phyloP scores from a whole-genome alignment of 2,113 vertebrate species.

The Gymnarchus niloticus region DNA sequence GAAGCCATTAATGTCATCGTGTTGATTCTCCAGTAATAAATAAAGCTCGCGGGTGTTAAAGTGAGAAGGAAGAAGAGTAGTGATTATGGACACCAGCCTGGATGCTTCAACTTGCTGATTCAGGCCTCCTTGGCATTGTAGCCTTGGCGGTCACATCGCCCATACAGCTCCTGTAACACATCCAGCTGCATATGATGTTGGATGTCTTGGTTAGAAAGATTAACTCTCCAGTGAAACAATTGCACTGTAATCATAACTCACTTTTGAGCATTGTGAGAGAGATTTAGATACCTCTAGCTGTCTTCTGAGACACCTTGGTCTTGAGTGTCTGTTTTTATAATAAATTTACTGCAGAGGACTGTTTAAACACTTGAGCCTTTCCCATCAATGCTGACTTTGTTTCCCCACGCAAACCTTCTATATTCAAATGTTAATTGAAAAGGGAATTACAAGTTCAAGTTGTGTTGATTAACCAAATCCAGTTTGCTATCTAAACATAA shows the following conservation, averaged over 20 bases:
- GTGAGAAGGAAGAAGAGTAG: not conserved
- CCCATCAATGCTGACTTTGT: not conserved
- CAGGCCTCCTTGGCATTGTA: not conserved
- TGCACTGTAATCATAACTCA: not conserved
- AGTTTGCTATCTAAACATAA: not conserved
- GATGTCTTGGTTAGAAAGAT: not conserved
- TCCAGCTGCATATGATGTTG: not conserved
- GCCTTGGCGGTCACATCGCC: not conserved
- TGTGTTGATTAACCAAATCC: constrained; percentile 4
- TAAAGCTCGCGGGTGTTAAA: constrained; percentile 3
- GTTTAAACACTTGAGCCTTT: not conserved
- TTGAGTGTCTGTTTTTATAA: not conserved
- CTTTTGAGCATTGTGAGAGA: not conserved
- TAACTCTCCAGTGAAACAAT: not conserved
- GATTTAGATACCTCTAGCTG: not conserved
- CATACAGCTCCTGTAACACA: not conserved
- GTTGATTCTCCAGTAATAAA: not conserved
- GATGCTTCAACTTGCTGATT: not conserved
- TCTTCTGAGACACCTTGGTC: not conserved
- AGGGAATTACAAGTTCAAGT: not conserved
- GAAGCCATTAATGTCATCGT: constrained; percentile 7
- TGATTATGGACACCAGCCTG: not conserved
- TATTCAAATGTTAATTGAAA: constrained; percentile 1
- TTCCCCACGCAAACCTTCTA: not conserved
- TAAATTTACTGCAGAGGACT: not conserved